Evolutionary conservation across 2,797 vertebrate genomes (phyloP).

Genomic region (Megalops cyprinoides): DNA sequence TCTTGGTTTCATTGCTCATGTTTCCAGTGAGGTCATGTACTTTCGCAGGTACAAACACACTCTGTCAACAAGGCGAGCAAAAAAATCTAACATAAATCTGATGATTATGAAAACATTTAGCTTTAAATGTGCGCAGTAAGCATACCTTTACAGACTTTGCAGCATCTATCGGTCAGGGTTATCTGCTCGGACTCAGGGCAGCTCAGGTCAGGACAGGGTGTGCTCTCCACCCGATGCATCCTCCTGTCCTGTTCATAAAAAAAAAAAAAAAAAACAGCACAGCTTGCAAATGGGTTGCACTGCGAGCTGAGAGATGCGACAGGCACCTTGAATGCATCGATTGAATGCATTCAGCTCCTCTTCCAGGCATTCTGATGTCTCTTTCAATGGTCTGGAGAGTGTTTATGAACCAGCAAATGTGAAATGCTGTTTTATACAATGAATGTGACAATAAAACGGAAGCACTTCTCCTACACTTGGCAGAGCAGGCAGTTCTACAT

Average conservation of each 20-base stretch:
- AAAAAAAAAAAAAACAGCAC: constrained; percentile 7
- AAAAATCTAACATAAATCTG: neutral
- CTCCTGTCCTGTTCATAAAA: constrained; percentile 73
- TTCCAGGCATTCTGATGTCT: neutral
- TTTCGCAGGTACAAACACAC: neutral
- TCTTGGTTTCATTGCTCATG: neutral
- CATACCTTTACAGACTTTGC: constrained; percentile 87
- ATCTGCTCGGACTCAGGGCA: constrained; percentile 83
- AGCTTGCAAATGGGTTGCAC: neutral
- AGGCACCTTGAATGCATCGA: neutral
- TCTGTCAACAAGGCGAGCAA: neutral
- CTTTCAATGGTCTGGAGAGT: neutral
- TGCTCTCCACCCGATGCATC: constrained; percentile 75
- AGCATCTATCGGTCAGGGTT: constrained; percentile 81
- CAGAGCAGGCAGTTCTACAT: neutral
- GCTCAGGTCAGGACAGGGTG: constrained; percentile 69
- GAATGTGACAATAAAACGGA: neutral
- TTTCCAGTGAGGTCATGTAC: neutral
- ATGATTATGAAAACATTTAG: too few species aligned
- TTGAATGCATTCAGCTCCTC: neutral
- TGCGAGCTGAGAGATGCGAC: neutral
- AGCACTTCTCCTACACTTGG: neutral
- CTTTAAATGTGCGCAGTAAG: neutral
- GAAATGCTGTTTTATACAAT: neutral
- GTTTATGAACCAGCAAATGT: neutral